Conservation (phyloP, 2,888 invertebrate species). For the Tribolium freemani region DNA sequence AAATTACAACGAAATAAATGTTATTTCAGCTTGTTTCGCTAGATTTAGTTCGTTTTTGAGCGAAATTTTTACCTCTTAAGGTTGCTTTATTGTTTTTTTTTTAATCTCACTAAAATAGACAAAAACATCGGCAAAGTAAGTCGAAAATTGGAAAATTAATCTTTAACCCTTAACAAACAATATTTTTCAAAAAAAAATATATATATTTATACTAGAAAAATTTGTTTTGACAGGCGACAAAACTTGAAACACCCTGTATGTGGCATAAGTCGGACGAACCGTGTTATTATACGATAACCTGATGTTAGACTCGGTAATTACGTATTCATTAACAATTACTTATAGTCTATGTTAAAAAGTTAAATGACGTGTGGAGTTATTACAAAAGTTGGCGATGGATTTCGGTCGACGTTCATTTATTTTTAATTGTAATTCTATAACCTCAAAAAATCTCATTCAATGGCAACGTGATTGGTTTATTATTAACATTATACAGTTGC, state of each 20-base stretch:
- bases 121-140: too few species aligned
- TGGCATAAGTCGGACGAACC: constrained; percentile 21
- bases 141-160: too few species aligned
- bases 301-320: constrained; percentile 32
- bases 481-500: constrained; percentile 25
- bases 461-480: constrained; percentile 31
- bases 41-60: too few species aligned
- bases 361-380: constrained; percentile 31
- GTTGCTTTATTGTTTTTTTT: too few species aligned
- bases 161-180: too few species aligned
- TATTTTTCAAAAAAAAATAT: too few species aligned
- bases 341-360: constrained; percentile 14
- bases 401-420: constrained; percentile 26
- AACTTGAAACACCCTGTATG: not conserved
- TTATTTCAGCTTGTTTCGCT: too few species aligned
- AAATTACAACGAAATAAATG: too few species aligned
- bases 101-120: too few species aligned
- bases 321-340: constrained; percentile 33
- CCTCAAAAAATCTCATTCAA: constrained; percentile 24
- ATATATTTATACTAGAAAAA: too few species aligned
- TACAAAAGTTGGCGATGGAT: constrained; percentile 27
- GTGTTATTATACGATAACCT: constrained; percentile 21
- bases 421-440: constrained; percentile 32
- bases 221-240: too few species aligned
- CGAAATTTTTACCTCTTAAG: too few species aligned